A percentile compares a stretch with the other conserved stretches of the same genome.
Conservation (phyloP, 2,888 invertebrate species). For the Drosophila peninsularis region DNA sequence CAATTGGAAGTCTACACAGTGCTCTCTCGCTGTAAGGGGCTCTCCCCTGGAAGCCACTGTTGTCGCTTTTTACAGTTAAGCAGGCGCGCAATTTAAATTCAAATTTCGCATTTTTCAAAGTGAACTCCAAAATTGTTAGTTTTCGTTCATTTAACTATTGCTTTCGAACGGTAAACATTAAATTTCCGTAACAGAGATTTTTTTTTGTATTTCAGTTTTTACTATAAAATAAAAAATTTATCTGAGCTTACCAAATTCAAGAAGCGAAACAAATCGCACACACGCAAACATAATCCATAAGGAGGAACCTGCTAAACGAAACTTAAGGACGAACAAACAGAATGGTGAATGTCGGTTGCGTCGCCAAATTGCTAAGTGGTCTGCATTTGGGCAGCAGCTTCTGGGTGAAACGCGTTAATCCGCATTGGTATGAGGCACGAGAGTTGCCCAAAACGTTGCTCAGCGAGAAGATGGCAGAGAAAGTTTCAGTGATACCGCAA, state of each 20-base stretch:
- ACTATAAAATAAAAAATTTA: no score
- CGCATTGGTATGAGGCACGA: constrained; percentile 56
- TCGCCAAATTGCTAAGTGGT: constrained; percentile 44
- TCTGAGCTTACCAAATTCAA: background rate
- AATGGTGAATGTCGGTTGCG: constrained; percentile 49
- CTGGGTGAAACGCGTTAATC: constrained; percentile 58
- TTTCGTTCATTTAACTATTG: background rate
- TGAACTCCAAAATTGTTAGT: no score
- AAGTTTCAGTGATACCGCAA: background rate
- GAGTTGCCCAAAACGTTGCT: constrained; percentile 42
- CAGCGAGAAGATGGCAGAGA: background rate
- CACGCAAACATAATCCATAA: background rate
- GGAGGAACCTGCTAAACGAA: background rate
- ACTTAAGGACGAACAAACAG: background rate
- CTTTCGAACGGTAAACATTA: background rate
- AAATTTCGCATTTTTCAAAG: background rate
- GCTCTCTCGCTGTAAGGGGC: background rate
- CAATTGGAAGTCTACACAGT: constrained; percentile 32
- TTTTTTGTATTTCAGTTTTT: background rate
- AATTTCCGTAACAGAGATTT: background rate
- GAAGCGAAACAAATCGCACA: background rate
- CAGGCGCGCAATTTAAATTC: constrained; percentile 26
- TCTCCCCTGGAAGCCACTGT: constrained; percentile 3
- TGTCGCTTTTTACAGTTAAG: background rate
- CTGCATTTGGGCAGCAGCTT: constrained; percentile 13